Base-by-base conservation (phyloP, 2,113 vertebrate genomes). In the Illadopsis cleaveri region DNA sequence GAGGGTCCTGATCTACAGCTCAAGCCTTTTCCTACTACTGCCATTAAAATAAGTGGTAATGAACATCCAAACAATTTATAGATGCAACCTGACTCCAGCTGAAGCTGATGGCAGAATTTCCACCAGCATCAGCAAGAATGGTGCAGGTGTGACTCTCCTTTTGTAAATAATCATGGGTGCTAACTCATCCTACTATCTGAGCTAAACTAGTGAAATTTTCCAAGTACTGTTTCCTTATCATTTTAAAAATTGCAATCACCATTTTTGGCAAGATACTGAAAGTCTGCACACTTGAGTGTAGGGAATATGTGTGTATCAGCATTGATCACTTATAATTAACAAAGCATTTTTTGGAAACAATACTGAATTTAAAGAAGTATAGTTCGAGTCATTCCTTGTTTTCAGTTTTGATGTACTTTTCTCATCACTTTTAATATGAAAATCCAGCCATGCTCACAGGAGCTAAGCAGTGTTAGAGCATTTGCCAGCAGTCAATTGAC, bases 61-160 rank as follows among this genome's bases (percentile, higher is more conserved):
- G 71, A 80, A 47, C 7, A 40, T 73, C 42, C 56, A 82, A 78
- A 82, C 28, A 90, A 87, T 82, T 87, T 81, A 23, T 68, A 64
- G 53, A 15, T 28, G 10, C 24, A 72, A 25, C 28, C 62, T 83
- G 61, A 35, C 30, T 93, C 33, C 58, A 62, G 47, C 10, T 86
- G 91, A 89, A 77, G 35, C 23, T 89, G 64, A 21, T 80, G 42
- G 53, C 48, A 76, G 58, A 57, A 69, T 88, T 90, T 57, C 37
- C 50, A 77, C 35, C 35, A 53, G 6, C 20, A 27, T 84, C 47
- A 62, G 22, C 60, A 71, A 28, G 44, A 82, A 15, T 27, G 8
- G 24, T 72, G 27, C 33, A 65, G 22, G n/a, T 75, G 27, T 92
- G 62, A 5, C 62, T 76, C 48, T 87, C 44, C 13, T 73, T 73